Evolutionary conservation across 2,113 vertebrate species (phyloP).

Genomic region (Brachyhypopomus gauderio): DNA sequence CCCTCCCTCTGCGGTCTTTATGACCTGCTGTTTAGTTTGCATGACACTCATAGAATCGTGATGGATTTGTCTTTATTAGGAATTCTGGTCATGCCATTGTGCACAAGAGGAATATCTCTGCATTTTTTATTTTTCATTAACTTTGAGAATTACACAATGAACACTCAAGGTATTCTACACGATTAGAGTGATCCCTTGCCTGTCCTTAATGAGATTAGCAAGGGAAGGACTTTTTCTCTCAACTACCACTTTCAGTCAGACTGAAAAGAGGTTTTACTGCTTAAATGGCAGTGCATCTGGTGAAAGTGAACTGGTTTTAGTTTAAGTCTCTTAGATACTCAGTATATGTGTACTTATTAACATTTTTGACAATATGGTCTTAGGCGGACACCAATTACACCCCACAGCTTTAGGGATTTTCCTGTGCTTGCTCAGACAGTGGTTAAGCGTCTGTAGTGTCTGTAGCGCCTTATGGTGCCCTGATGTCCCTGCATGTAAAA

Average conservation of each 20-base stretch:
- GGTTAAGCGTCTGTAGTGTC: background rate
- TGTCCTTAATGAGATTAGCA: slow-evolving; percentile 21
- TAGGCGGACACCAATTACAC: background rate
- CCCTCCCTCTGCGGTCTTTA: background rate
- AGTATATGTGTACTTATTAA: background rate
- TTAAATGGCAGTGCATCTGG: background rate
- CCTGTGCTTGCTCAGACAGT: background rate
- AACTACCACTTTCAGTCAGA: slow-evolving; percentile 4
- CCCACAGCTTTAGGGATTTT: background rate
- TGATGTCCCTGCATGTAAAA: background rate
- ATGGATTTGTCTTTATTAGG: slow-evolving; percentile 3
- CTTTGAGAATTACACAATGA: slow-evolving; percentile 28
- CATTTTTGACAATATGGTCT: background rate
- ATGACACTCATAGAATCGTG: background rate
- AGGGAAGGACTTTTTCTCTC: background rate
- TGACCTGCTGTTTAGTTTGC: background rate
- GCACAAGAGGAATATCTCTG: background rate
- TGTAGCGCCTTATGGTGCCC: background rate
- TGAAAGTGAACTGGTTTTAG: background rate
- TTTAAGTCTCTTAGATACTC: background rate
- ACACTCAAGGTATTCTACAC: slow-evolving; percentile 17
- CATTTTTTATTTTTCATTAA: background rate
- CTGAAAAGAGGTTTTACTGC: background rate
- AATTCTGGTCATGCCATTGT: background rate
- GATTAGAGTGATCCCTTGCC: background rate